phyloP scores from a whole-genome alignment of 2,113 vertebrate species.

The Cichladusa arquata region DNA sequence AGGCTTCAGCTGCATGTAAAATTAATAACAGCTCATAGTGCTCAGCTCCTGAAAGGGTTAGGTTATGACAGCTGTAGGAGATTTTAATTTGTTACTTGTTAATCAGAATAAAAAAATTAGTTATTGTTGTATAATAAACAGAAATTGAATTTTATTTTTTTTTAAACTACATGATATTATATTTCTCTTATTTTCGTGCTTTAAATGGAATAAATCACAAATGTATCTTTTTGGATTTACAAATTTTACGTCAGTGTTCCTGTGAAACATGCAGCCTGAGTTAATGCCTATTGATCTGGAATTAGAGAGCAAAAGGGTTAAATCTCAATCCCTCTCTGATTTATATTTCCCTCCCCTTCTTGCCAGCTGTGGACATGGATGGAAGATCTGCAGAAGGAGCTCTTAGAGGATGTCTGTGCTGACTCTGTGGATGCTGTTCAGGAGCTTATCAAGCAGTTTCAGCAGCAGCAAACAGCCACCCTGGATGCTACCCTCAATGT shows the following conservation, averaged over 20 bases:
- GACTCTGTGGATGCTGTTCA: constrained; percentile 96
- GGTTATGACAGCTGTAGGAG: background rate
- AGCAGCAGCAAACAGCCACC: constrained; percentile 96
- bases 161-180: background rate
- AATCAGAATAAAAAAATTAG: background rate
- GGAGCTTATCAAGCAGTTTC: constrained; percentile 97
- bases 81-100: background rate
- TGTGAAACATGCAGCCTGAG: background rate
- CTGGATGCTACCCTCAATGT: constrained; percentile 95
- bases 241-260: background rate
- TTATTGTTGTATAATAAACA: background rate
- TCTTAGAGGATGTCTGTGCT: constrained; percentile 93
- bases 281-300: constrained; percentile 36
- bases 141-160: background rate
- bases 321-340: constrained; percentile 37
- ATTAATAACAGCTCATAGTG: background rate
- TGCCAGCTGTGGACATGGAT: constrained; percentile 97
- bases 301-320: constrained; percentile 66
- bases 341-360: constrained; percentile 65
- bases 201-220: background rate
- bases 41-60: background rate
- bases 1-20: background rate
- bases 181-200: background rate
- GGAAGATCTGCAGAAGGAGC: constrained; percentile 98
- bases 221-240: background rate